Evolutionary conservation across 2,888 invertebrate species (phyloP).

Genomic region (Elysia crispata): DNA sequence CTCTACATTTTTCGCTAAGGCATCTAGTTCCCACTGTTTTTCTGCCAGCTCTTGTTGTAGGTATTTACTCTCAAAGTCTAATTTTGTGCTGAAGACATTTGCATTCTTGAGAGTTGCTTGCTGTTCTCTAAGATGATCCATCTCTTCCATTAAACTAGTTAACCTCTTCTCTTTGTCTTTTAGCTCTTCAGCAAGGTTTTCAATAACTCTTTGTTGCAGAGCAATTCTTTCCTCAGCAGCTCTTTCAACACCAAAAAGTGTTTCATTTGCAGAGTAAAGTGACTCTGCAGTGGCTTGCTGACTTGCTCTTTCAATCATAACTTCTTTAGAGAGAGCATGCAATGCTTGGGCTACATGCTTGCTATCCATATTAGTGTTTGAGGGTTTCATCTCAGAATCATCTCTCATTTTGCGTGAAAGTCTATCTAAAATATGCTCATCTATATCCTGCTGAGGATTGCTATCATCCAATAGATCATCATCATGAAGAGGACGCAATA

Average conservation of each 20-base stretch:
- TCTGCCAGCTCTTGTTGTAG: constrained; percentile 36
- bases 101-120: constrained; percentile 27
- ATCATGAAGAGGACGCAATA: not conserved
- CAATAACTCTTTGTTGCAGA: constrained; percentile 61
- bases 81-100: constrained; percentile 25
- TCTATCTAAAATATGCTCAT: not conserved
- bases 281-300: constrained; percentile 62
- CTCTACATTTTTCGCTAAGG: constrained; percentile 26
- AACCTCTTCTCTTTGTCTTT: constrained; percentile 59
- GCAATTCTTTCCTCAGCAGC: constrained; percentile 60
- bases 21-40: constrained; percentile 43
- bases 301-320: constrained; percentile 58
- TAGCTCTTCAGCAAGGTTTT: constrained; percentile 58
- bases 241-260: constrained; percentile 59
- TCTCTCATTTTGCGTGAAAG: not conserved
- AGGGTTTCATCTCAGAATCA: not conserved
- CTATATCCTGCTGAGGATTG: not conserved
- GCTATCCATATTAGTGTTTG: constrained; percentile 9
- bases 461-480: constrained; percentile 17
- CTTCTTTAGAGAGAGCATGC: constrained; percentile 54
- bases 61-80: constrained; percentile 19
- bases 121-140: constrained; percentile 46
- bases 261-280: constrained; percentile 60
- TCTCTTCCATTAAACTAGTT: constrained; percentile 52
- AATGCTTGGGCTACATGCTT: constrained; percentile 37